Percentiles rank a stretch among this genome's conserved stretches.
Conservation (phyloP, 2,113 vertebrate species). For the Hemichromis elongatus region DNA sequence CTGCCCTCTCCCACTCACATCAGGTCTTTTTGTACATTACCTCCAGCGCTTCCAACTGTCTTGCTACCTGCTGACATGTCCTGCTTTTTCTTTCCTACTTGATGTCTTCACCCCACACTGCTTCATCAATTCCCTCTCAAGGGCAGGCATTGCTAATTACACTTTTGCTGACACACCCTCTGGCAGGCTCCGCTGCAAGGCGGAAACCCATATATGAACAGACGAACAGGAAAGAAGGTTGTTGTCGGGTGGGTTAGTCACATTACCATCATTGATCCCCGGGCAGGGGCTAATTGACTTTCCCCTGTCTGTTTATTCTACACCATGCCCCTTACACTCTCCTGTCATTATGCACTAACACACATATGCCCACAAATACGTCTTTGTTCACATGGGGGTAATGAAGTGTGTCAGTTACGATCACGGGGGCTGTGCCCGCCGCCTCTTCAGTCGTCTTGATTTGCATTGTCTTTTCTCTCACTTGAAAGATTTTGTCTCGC, state of each 20-base stretch:
- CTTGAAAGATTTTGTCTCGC: slow-evolving; percentile 3
- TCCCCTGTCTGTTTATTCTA: slow-evolving; percentile 66
- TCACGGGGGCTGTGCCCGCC: slow-evolving; percentile 27
- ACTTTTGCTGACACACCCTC: neutral
- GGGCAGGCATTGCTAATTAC: slow-evolving; percentile 62
- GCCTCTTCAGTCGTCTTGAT: slow-evolving; percentile 58
- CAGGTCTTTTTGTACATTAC: neutral
- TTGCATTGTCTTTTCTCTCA: slow-evolving; percentile 42
- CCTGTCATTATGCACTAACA: slow-evolving; percentile 19
- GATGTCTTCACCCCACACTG: neutral
- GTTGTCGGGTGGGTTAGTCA: slow-evolving; percentile 54
- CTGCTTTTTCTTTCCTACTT: neutral
- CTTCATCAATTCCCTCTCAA: slow-evolving; percentile 37
- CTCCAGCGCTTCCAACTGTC: neutral
- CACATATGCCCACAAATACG: neutral
- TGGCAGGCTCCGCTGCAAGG: slow-evolving; percentile 14
- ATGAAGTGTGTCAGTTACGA: slow-evolving; percentile 71
- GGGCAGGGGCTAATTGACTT: slow-evolving; percentile 73
- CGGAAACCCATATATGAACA: slow-evolving; percentile 33
- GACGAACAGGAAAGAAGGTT: slow-evolving; percentile 10
- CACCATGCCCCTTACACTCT: slow-evolving; percentile 28
- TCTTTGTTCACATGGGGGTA: slow-evolving; percentile 41
- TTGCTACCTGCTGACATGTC: neutral
- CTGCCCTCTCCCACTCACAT: neutral
- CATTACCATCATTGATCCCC: slow-evolving; percentile 75